phyloP scores from a whole-genome alignment of 2,113 vertebrate genomes.

The Oncorhynchus mykiss region DNA sequence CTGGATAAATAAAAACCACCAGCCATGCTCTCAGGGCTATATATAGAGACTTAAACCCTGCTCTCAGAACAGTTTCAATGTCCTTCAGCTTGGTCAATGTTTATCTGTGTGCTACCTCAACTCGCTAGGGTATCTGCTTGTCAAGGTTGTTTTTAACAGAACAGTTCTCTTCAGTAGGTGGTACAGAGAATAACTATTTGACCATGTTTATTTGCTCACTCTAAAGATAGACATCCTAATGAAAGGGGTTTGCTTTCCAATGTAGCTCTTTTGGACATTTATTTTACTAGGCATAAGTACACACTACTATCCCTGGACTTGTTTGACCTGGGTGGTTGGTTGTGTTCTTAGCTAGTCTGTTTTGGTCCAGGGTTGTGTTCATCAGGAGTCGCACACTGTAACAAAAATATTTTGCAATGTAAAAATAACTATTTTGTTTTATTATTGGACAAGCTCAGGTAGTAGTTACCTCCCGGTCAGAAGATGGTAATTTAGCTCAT shows the following conservation, averaged over 20 bases:
- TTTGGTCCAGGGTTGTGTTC: too few relatives aligned
- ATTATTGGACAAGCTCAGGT: too few relatives aligned
- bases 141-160: slow-evolving; percentile 24
- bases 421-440: too few relatives aligned
- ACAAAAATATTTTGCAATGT: too few relatives aligned
- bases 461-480: background rate
- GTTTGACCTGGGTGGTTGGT: background rate
- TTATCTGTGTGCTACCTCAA: slow-evolving; percentile 39
- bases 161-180: slow-evolving; percentile 6
- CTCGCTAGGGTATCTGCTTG: slow-evolving; percentile 21
- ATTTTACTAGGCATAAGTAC: background rate
- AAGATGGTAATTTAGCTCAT: background rate
- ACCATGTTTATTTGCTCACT: background rate
- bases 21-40: slow-evolving; percentile 21
- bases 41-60: slow-evolving; percentile 42
- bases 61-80: slow-evolving; percentile 43
- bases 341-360: too few relatives aligned
- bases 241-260: background rate
- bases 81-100: slow-evolving; percentile 34
- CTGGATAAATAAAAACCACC: slow-evolving; percentile 40
- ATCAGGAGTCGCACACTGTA: too few relatives aligned
- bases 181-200: slow-evolving; percentile 7
- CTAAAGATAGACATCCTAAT: background rate
- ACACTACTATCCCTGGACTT: background rate
- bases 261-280: background rate